Percentiles rank a stretch among this genome's conserved stretches.
These are phyloP conservation scores for Chrysomela aeneicollis DNA, from an alignment of 2,888 invertebrate genomes.

Conservation along the genomic window DNA sequence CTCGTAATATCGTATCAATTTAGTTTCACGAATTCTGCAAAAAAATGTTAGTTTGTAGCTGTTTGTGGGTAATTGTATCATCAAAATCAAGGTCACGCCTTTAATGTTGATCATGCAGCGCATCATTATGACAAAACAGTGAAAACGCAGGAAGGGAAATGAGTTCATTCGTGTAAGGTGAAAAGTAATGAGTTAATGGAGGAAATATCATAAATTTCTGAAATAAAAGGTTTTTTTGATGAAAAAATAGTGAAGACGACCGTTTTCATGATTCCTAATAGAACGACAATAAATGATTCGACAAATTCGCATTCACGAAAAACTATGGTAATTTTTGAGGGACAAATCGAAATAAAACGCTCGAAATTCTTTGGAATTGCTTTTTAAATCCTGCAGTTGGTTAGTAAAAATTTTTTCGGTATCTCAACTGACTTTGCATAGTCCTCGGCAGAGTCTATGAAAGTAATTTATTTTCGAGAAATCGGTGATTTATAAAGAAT, in stretches of 20 bases:
- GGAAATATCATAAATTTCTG: neutral
- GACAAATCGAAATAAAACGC: too few species aligned
- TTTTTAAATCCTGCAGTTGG: too few species aligned
- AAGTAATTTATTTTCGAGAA: too few species aligned
- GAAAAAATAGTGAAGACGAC: too few species aligned
- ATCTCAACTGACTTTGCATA: too few species aligned
- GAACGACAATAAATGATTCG: too few species aligned
- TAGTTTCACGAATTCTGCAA: slow-evolving; percentile 16
- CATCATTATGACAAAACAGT: neutral
- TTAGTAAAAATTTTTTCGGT: too few species aligned
- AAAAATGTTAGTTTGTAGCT: slow-evolving; percentile 13
- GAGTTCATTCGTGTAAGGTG: neutral
- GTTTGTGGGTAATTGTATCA: slow-evolving; percentile 17
- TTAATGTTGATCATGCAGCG: neutral
- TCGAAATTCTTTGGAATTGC: too few species aligned
- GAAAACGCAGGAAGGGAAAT: neutral
- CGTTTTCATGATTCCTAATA: too few species aligned
- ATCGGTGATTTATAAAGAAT: neutral
- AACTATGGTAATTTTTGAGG: too few species aligned
- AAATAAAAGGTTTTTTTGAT: neutral
- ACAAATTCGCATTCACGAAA: too few species aligned
- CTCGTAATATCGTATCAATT: neutral
- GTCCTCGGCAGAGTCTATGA: too few species aligned
- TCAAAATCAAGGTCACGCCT: neutral
- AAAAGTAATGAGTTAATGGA: neutral